Percentiles rank a stretch among this genome's conserved stretches.
These are phyloP conservation scores for Semnornis frantzii DNA, from an alignment of 2,113 vertebrate species.

Conservation along the genomic window DNA sequence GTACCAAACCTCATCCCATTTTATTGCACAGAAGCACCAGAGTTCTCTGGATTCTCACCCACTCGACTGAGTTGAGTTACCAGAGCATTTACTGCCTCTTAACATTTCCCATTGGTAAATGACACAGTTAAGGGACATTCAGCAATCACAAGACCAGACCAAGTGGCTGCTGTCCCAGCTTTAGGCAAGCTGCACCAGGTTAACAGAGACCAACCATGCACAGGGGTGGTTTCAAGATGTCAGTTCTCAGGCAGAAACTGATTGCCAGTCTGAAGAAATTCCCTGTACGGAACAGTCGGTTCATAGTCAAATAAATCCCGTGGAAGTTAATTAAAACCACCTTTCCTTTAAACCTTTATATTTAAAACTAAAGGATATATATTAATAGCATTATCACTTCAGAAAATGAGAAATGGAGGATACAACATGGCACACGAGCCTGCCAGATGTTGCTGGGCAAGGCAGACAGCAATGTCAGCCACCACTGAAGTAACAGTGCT, in stretches of 20 bases:
- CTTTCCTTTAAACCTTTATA: not conserved
- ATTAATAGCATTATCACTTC: not conserved
- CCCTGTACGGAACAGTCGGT: not conserved
- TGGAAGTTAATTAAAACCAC: not conserved
- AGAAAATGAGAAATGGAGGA: not conserved
- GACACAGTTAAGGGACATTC: not conserved
- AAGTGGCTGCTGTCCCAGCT: not conserved
- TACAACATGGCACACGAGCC: not conserved
- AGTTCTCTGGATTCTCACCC: not conserved
- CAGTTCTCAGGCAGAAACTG: fast-evolving
- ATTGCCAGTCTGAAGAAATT: fast-evolving
- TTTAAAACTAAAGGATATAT: not conserved
- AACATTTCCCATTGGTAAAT: not conserved
- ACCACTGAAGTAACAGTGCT: not conserved
- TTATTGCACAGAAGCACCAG: not conserved
- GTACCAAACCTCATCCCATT: not conserved
- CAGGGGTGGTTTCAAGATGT: not conserved
- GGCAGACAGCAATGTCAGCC: not conserved
- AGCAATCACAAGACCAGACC: not conserved
- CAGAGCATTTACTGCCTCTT: not conserved
- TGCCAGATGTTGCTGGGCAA: not conserved
- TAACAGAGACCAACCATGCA: not conserved
- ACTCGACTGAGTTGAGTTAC: not conserved
- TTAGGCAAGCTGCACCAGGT: not conserved
- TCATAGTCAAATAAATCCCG: fast-evolving